These are phyloP conservation scores for Potorous gilbertii DNA, from an alignment of 2,797 vertebrate species.

Conservation along the genomic window DNA sequence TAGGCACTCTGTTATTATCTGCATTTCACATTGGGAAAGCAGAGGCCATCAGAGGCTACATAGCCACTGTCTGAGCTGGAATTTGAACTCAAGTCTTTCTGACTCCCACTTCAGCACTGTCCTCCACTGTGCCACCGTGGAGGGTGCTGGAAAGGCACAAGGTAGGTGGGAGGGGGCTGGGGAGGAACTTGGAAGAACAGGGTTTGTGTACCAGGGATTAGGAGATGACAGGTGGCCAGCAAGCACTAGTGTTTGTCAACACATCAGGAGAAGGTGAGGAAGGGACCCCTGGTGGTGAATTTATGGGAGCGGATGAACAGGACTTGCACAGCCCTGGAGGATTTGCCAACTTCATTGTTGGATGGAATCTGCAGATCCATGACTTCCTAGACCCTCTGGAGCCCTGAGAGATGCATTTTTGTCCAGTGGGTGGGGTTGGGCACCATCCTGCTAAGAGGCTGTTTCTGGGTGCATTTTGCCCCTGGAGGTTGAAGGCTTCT, in stretches of 20 bases:
- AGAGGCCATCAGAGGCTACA: background rate
- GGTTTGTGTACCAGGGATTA: background rate
- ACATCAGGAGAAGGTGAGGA: background rate
- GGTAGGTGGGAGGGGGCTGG: background rate
- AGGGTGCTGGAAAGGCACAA: background rate
- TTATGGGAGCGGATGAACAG: background rate
- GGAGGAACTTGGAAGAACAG: background rate
- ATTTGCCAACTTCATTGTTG: background rate
- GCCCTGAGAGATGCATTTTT: background rate
- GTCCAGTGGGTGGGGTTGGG: background rate
- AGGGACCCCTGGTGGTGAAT: background rate
- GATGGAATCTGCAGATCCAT: background rate
- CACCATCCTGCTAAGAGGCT: background rate
- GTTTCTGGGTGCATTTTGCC: background rate
- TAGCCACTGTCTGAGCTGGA: background rate
- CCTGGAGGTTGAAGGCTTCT: background rate
- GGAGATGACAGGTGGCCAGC: background rate
- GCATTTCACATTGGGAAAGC: background rate
- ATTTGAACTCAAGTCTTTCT: background rate
- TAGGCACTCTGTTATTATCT: background rate
- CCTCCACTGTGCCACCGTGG: background rate
- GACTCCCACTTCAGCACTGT: background rate
- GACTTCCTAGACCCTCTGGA: background rate
- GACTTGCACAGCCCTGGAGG: background rate
- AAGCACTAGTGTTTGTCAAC: background rate